Percentiles rank a stretch among this genome's conserved stretches.
Evolutionary conservation across 2,797 vertebrate genomes (phyloP).

Genomic region (Cephalopachus bancanus): DNA sequence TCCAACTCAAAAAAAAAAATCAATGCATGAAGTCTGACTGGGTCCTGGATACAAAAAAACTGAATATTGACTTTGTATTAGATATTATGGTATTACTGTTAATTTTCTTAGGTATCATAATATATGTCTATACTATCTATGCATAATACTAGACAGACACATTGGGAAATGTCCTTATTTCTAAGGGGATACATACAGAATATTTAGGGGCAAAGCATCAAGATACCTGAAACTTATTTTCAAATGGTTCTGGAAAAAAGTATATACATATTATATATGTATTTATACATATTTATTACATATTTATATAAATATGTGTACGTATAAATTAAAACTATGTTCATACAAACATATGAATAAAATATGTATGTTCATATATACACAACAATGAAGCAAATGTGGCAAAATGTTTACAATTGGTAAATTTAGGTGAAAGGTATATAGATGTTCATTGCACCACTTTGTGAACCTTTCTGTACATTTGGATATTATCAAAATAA

Average conservation of each 20-base stretch:
- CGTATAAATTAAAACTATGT: neutral
- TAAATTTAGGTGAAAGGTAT: neutral
- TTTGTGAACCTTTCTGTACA: conserved; percentile 36
- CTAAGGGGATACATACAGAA: neutral
- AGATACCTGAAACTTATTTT: conserved; percentile 55
- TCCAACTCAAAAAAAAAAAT: neutral
- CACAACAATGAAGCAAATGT: conserved; percentile 11
- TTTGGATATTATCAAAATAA: conserved; percentile 47
- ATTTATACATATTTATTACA: neutral
- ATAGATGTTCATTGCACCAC: neutral
- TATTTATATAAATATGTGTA: neutral
- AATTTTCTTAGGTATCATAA: neutral
- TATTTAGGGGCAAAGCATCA: neutral
- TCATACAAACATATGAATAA: conserved; percentile 15
- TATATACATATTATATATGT: neutral
- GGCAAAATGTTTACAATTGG: conserved; percentile 28
- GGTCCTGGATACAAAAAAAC: neutral
- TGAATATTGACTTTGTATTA: conserved; percentile 37
- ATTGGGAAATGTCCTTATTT: neutral
- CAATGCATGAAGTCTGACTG: neutral
- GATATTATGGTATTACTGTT: neutral
- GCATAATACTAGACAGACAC: neutral
- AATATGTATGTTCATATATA: neutral
- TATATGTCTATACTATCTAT: neutral
- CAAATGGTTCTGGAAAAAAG: neutral